Evolutionary conservation across 2,888 invertebrate genomes (phyloP), one percentile per base, ranked within the genome.

Genomic region (Lapara coniferarum): DNA sequence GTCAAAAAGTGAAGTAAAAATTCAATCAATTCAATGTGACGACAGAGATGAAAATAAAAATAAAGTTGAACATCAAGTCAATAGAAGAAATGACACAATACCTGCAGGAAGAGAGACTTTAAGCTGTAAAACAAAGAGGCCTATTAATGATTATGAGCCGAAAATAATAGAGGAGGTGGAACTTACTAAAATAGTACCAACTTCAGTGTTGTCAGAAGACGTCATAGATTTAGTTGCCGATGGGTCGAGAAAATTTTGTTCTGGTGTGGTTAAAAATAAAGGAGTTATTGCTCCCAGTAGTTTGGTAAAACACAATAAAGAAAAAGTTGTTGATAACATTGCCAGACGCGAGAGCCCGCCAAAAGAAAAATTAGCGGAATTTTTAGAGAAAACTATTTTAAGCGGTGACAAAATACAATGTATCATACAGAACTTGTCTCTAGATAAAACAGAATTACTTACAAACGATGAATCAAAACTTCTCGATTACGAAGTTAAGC

Each of bases 381-480:
- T 91, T 77, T 79, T 93, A 51, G 93, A 93, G 77, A 93, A 93
- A 84, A 92, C 91, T 73, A 85, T 93, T 81, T 87, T 92, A 67
- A 88, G 89, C 72, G 89, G 92, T 82, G 89, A 90, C 74, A 93
- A 92, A 85, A 87, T 93, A 79, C 89, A 91, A 75, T 87, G 91
- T 0, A 90, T 93, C 75, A 90, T 93, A 74, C 88, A 93, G 71
- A 93, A 92, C 74, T 82, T 93, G 71, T 92, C 92, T 49, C 81
- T 93, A 73, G 88, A 90, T 77, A 85, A 85, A 77, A 75, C 77
- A 51, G 85, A 85, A 69, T 76, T 81, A 71, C 77, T 83, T 12
- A 76, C 80, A 71, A 75, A 75, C 57, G 78, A 83, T 7, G 75
- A 78, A 56, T 71, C 78, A 53, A 52, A 53, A 16, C 44, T 69